Percentiles rank a stretch among this genome's conserved stretches.
These are phyloP conservation scores for Beris chalybata DNA, from an alignment of 2,888 invertebrate genomes.

Conservation along the genomic window DNA sequence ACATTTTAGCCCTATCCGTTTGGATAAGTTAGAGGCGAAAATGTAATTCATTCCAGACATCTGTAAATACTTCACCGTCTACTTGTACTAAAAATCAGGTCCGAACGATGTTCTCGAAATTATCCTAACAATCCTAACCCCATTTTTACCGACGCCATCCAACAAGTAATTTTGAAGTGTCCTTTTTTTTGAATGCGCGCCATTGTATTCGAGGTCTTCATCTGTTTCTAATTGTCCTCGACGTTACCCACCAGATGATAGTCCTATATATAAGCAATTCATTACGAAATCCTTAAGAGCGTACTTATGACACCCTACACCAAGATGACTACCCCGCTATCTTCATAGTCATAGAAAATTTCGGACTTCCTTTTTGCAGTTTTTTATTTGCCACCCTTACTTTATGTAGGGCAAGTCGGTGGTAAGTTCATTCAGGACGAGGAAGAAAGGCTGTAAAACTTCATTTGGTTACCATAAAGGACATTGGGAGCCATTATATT, in stretches of 20 bases:
- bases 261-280: no score
- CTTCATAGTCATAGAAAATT: no score
- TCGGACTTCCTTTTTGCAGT: no score
- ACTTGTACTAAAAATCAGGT: background rate
- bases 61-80: conserved; percentile 18
- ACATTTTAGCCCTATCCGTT: no score
- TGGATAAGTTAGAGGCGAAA: background rate
- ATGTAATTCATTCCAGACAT: conserved; percentile 26
- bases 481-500: conserved; percentile 2
- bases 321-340: no score
- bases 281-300: no score
- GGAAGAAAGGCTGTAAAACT: conserved; percentile 10
- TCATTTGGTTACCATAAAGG: conserved; percentile 19
- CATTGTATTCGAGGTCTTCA: conserved; percentile 28
- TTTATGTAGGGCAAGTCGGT: no score
- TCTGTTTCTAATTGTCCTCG: conserved; percentile 26
- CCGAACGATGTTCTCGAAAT: background rate
- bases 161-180: background rate
- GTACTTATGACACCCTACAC: no score
- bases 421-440: background rate
- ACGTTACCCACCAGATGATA: background rate
- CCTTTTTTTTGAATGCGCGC: conserved; percentile 6
- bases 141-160: no score
- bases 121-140: no score
- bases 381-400: no score